These are phyloP conservation scores for Neosilurus mollespiculum DNA, from an alignment of 2,797 vertebrate genomes.

Conservation along the genomic window DNA sequence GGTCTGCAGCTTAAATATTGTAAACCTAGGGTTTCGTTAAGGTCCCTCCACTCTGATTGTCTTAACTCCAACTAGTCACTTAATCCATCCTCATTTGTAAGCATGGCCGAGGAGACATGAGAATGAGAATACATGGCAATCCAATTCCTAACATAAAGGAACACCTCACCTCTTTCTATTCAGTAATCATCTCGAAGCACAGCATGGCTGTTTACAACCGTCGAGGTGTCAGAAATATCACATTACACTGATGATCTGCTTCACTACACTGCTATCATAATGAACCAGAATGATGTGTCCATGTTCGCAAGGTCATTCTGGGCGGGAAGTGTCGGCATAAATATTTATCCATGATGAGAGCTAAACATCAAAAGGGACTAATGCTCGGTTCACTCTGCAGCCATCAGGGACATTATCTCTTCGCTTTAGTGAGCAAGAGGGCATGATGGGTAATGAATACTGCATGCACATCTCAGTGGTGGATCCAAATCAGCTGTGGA, in stretches of 20 bases:
- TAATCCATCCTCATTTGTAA: constrained; percentile 1
- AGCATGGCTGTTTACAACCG: constrained; percentile 14
- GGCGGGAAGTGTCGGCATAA: constrained; percentile 15
- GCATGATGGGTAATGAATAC: constrained; percentile 39
- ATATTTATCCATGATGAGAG: constrained; percentile 33
- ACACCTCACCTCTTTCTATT: neutral
- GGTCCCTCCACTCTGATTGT: neutral
- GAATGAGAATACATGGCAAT: neutral
- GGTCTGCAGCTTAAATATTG: no score
- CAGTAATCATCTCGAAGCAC: constrained; percentile 22
- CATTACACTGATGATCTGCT: constrained; percentile 32
- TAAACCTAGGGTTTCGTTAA: neutral
- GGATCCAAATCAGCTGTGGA: neutral
- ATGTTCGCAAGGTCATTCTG: constrained; percentile 27
- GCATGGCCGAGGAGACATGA: neutral
- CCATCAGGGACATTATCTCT: constrained; percentile 30
- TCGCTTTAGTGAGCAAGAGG: constrained; percentile 9
- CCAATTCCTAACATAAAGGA: neutral
- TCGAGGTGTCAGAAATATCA: constrained; percentile 15
- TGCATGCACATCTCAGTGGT: constrained; percentile 11
- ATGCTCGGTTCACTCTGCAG: constrained; percentile 7
- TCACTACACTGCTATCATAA: constrained; percentile 27
- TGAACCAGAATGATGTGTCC: constrained; percentile 12
- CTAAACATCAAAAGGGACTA: constrained; percentile 27
- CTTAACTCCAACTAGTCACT: neutral